phyloP scores from a whole-genome alignment of 2,113 vertebrate genomes.

The Grallaria varia region DNA sequence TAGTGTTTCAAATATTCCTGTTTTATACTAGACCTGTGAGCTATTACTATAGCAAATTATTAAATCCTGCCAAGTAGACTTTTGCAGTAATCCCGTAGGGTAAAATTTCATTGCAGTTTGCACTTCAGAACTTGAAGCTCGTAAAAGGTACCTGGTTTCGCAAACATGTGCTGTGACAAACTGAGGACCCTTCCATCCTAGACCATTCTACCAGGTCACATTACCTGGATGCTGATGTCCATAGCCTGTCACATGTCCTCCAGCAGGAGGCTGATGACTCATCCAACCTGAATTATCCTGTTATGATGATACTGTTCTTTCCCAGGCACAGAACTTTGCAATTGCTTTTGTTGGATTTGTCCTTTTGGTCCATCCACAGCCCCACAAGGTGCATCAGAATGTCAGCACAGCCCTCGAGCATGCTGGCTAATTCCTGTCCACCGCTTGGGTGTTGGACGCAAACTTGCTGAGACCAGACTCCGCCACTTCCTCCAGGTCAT shows the following conservation, averaged over 20 bases:
- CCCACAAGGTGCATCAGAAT: not conserved
- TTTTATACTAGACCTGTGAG: not conserved
- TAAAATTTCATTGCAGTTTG: not conserved
- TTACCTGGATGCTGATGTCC: not conserved
- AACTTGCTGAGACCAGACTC: not conserved
- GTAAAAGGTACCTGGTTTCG: not conserved
- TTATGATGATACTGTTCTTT: not conserved
- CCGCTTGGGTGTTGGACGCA: not conserved
- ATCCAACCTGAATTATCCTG: not conserved
- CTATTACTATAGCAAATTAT: not conserved
- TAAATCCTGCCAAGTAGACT: not conserved
- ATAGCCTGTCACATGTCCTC: accelerated
- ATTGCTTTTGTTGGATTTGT: not conserved
- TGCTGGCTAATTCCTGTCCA: not conserved
- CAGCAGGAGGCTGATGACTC: not conserved
- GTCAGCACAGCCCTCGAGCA: accelerated
- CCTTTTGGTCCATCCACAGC: not conserved
- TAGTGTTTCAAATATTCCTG: not conserved
- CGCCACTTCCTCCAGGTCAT: not conserved
- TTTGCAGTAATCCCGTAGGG: not conserved
- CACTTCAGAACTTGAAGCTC: not conserved
- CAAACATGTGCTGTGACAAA: not conserved
- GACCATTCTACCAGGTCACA: not conserved
- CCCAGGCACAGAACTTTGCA: not conserved
- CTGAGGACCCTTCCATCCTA: not conserved